A percentile compares a stretch with the other conserved stretches of the same genome.
phyloP scores from a whole-genome alignment of 2,888 invertebrate species.

The Hemicrepidius hirtus region DNA sequence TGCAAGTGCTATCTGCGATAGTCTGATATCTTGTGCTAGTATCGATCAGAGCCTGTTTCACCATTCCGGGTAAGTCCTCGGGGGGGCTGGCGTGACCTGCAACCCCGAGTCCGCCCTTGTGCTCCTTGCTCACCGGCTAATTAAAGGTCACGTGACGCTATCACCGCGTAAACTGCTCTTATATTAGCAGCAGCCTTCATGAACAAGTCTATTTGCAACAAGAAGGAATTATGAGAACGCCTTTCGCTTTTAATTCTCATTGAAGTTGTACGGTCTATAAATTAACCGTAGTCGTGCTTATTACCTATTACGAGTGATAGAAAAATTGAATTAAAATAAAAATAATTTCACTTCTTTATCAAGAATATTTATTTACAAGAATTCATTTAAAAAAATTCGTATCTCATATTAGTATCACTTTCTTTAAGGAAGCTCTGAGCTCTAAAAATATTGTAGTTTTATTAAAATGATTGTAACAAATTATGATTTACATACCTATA shows the following conservation, averaged over 20 bases:
- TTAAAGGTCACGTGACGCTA: slow-evolving; percentile 69
- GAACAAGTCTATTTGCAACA: slow-evolving; percentile 59
- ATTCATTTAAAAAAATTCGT: no score
- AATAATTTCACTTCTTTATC: no score
- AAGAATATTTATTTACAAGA: no score
- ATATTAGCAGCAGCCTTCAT: slow-evolving; percentile 62
- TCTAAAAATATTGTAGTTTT: no score
- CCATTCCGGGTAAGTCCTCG: slow-evolving; percentile 62
- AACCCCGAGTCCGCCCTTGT: slow-evolving; percentile 67
- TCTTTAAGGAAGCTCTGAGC: no score
- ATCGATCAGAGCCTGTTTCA: slow-evolving; percentile 62
- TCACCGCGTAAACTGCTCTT: slow-evolving; percentile 65
- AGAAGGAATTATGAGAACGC: slow-evolving; percentile 44
- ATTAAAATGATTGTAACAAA: no score
- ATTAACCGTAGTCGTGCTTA: slow-evolving; percentile 9
- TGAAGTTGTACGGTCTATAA: slow-evolving; percentile 26
- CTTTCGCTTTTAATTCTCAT: slow-evolving; percentile 47
- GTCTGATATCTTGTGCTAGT: slow-evolving; percentile 59
- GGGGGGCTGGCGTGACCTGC: slow-evolving; percentile 68
- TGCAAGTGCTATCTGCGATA: slow-evolving; percentile 50
- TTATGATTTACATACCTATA: no score
- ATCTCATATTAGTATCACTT: no score
- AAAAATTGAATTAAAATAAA: no score
- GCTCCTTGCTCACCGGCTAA: slow-evolving; percentile 66
- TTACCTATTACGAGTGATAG: neutral